These are phyloP conservation scores for Spatula clypeata DNA, from an alignment of 2,797 vertebrate species.

Conservation along the genomic window DNA sequence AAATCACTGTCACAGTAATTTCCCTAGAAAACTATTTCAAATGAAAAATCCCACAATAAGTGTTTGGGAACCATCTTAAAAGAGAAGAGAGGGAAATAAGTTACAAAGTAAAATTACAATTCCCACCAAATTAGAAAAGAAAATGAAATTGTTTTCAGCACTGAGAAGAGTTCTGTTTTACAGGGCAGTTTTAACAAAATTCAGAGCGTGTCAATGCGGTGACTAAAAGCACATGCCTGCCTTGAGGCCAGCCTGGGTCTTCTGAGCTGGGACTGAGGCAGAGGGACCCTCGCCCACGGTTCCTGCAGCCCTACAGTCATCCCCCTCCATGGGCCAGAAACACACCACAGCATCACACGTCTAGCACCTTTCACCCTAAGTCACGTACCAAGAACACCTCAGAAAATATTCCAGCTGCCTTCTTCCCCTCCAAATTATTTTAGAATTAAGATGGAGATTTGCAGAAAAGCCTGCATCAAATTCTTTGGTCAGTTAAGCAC, in stretches of 20 bases:
- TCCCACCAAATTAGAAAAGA: constrained; percentile 50
- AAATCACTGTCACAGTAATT: constrained; percentile 75
- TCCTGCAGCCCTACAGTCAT: neutral
- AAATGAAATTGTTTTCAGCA: constrained; percentile 56
- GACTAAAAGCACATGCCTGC: neutral
- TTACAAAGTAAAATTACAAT: constrained; percentile 61
- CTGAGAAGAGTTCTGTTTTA: constrained; percentile 16
- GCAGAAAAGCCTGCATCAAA: constrained; percentile 29
- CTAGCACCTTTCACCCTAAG: neutral
- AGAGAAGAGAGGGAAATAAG: constrained; percentile 43
- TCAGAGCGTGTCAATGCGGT: neutral
- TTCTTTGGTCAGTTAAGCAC: constrained; percentile 12
- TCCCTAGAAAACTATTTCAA: constrained; percentile 71
- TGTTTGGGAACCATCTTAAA: constrained; percentile 67
- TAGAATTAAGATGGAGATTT: constrained; percentile 43
- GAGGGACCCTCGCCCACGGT: neutral
- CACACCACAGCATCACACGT: neutral
- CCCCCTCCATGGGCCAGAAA: neutral
- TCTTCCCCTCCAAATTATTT: constrained; percentile 20
- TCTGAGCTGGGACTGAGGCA: accelerated
- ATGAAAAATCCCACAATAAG: constrained; percentile 76
- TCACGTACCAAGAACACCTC: neutral
- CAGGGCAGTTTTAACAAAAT: neutral
- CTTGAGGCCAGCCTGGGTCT: neutral
- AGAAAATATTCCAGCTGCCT: neutral